Evolutionary conservation across 2,888 invertebrate species (phyloP).

Genomic region (Drosophila dives): DNA sequence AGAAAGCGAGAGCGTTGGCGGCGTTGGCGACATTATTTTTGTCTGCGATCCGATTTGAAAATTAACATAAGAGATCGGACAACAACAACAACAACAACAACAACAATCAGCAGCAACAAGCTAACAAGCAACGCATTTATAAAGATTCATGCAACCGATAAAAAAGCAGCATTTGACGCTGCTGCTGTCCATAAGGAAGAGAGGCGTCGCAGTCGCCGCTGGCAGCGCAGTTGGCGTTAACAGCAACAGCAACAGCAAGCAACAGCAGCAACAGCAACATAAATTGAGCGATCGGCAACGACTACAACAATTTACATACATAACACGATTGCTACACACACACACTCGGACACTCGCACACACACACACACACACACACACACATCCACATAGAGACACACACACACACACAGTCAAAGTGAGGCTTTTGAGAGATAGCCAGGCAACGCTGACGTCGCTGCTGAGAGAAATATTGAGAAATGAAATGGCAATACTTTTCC

Average conservation of each 20-base stretch:
- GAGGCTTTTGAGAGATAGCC: constrained; percentile 31
- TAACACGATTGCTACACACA: constrained; percentile 63
- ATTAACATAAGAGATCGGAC: constrained; percentile 64
- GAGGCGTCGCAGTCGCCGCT: constrained; percentile 44
- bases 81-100: constrained; percentile 24
- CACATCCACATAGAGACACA: constrained; percentile 12
- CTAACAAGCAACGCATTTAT: constrained; percentile 41
- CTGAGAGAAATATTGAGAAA: constrained; percentile 72
- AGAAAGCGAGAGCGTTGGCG: constrained; percentile 76
- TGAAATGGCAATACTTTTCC: constrained; percentile 83
- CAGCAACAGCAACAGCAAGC: constrained; percentile 14
- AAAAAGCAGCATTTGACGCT: constrained; percentile 24
- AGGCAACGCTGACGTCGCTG: constrained; percentile 24
- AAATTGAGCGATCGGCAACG: constrained; percentile 38
- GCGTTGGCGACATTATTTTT: constrained; percentile 55
- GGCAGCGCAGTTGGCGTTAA: constrained; percentile 6
- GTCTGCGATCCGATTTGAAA: constrained; percentile 41
- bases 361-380: constrained; percentile 33
- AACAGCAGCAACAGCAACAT: constrained; percentile 14
- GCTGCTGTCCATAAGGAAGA: constrained; percentile 68
- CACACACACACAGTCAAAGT: constrained; percentile 5
- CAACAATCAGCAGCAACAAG: constrained; percentile 4
- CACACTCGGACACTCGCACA: constrained; percentile 15
- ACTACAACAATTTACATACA: constrained; percentile 74
- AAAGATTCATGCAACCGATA: constrained; percentile 73